Conservation (phyloP, 2,797 vertebrate genomes). For the Halcyon smyrnensis region DNA sequence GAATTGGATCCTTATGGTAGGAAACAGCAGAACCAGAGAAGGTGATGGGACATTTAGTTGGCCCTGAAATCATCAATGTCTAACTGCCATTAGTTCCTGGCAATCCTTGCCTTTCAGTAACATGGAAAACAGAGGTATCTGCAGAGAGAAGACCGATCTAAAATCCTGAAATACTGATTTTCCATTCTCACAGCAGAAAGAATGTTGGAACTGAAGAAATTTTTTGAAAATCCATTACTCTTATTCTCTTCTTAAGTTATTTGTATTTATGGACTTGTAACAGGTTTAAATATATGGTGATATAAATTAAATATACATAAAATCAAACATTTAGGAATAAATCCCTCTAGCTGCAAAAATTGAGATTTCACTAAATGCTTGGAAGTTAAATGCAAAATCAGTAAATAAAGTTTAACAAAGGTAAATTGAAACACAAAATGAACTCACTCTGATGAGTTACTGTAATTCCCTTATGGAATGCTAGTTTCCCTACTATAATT, state of each 20-base stretch:
- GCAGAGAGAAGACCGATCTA: neutral
- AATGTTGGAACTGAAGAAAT: neutral
- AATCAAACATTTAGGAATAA: conserved; percentile 7
- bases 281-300: neutral
- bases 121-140: neutral
- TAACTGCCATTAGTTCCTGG: neutral
- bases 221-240: neutral
- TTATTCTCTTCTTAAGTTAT: neutral
- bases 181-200: neutral
- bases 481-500: conserved; percentile 64
- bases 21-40: neutral
- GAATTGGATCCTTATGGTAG: neutral
- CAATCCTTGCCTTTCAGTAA: neutral
- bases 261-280: neutral
- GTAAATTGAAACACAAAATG: conserved; percentile 60
- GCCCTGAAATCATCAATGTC: neutral
- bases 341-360: neutral
- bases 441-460: conserved; percentile 63
- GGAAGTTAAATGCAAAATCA: conserved; percentile 32
- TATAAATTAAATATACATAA: neutral
- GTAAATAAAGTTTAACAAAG: conserved; percentile 67
- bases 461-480: conserved; percentile 65
- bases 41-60: neutral
- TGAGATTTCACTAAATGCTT: conserved; percentile 29
- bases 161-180: neutral